These are phyloP conservation scores for Scaptodrosophila lebanonensis DNA, from an alignment of 1,140 invertebrate species.

Conservation along the genomic window DNA sequence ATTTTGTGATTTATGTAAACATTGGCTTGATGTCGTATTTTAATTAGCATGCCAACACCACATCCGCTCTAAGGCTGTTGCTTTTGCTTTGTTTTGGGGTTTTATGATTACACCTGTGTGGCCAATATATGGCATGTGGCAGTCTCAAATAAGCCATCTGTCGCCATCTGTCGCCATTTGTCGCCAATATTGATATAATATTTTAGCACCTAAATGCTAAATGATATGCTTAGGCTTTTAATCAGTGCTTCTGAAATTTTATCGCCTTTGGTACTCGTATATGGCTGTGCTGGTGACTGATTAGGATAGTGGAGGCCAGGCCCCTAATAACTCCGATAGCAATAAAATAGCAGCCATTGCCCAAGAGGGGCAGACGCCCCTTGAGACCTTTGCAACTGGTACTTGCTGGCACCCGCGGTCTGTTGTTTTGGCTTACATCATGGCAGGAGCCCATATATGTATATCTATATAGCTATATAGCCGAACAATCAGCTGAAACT, in stretches of 20 bases:
- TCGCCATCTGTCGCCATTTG: constrained; percentile 28
- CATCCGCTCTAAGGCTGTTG: too few species aligned
- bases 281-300: too few species aligned
- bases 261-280: too few species aligned
- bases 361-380: too few species aligned
- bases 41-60: too few species aligned
- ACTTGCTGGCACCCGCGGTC: too few species aligned
- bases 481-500: constrained; percentile 46
- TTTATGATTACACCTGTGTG: constrained; percentile 38
- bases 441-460: constrained; percentile 34
- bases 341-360: too few species aligned
- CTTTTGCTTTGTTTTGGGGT: constrained; percentile 8
- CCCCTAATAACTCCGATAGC: too few species aligned
- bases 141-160: constrained; percentile 44
- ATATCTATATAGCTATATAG: too few species aligned
- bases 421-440: constrained; percentile 49
- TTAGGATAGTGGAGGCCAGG: too few species aligned
- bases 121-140: constrained; percentile 26
- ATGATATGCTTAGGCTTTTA: constrained; percentile 38
- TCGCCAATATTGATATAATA: not conserved
- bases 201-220: constrained; percentile 51
- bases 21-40: too few species aligned
- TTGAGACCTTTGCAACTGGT: constrained; percentile 27
- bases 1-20: too few species aligned
- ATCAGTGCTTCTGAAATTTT: constrained; percentile 34